phyloP scores from a whole-genome alignment of 2,888 invertebrate genomes.

The Dicroscelio sp. region DNA sequence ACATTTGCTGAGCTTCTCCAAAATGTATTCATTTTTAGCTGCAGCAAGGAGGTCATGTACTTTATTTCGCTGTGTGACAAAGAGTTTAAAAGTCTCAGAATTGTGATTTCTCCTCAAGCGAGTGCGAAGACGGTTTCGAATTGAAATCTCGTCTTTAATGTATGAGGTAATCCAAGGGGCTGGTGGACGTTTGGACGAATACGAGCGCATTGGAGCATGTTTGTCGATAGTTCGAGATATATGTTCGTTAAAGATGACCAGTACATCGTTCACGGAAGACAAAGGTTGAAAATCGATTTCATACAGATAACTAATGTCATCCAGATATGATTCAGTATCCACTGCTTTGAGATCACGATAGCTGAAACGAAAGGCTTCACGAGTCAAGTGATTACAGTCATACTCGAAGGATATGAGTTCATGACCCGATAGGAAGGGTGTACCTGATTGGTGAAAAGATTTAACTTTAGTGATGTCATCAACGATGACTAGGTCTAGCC shows the following conservation, averaged over 20 bases:
- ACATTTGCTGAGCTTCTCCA: too few relatives aligned
- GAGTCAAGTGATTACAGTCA: too few relatives aligned
- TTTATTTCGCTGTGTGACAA: too few relatives aligned
- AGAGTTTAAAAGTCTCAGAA: too few relatives aligned
- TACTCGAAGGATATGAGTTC: not conserved
- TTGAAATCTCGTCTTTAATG: not conserved
- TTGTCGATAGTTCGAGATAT: not conserved
- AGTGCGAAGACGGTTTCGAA: not conserved
- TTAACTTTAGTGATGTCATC: not conserved
- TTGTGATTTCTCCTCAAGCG: not conserved
- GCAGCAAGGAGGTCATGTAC: too few relatives aligned
- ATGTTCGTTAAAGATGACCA: too few relatives aligned
- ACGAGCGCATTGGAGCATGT: not conserved
- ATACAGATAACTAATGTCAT: too few relatives aligned
- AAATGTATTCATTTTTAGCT: too few relatives aligned
- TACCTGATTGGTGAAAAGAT: not conserved
- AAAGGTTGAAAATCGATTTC: too few relatives aligned
- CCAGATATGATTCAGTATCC: not conserved
- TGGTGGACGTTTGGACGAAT: not conserved
- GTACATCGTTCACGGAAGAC: too few relatives aligned
- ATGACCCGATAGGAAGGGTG: conserved; percentile 10
- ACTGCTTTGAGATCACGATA: not conserved
- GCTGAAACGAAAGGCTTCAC: too few relatives aligned
- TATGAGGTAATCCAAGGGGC: not conserved
- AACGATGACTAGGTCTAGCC: not conserved